phyloP scores from a whole-genome alignment of 2,888 invertebrate species.

The Trisateles emortualis region DNA sequence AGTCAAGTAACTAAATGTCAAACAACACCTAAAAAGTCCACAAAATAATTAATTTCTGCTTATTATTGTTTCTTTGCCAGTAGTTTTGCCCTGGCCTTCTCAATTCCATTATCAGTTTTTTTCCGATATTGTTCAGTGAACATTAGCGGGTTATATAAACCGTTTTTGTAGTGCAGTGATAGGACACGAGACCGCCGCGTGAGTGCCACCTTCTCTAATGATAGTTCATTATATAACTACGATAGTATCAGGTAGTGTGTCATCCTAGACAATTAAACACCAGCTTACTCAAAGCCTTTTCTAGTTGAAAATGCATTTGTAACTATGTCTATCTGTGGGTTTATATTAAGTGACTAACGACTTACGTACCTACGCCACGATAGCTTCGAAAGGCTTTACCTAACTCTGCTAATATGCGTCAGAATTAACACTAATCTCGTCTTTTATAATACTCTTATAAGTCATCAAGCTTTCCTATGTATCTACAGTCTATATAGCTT shows the following conservation, averaged over 20 bases:
- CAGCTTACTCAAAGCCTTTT: background rate
- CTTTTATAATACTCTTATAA: no score
- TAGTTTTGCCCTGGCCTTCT: background rate
- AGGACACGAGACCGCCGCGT: conserved; percentile 14
- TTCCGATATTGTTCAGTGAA: background rate
- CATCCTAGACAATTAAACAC: background rate
- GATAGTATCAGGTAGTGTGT: background rate
- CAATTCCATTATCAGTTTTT: background rate
- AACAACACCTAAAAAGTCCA: no score
- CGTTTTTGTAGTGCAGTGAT: conserved; percentile 7
- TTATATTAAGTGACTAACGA: background rate
- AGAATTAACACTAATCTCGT: no score
- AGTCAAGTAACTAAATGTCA: no score
- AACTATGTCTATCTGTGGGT: background rate
- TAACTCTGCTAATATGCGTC: no score
- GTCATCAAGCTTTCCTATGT: no score
- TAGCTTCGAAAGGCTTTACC: no score
- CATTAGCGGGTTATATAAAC: conserved; percentile 1
- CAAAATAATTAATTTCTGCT: no score
- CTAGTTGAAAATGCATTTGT: background rate
- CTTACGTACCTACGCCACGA: no score
- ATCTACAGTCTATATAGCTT: no score
- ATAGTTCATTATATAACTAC: conserved; percentile 8
- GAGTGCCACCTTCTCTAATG: conserved; percentile 1
- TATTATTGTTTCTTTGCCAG: background rate